A percentile compares a stretch with the other conserved stretches of the same genome.
Conservation (phyloP, 2,113 vertebrate genomes). For the rabbit (Oryctolagus cuniculus) region mOryCun1.1 NC_091433.1:124145001-124145500, state of each 20-base stretch:
- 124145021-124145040: background rate
- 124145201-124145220: background rate
- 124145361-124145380: background rate
- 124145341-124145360: background rate
- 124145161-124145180: constrained; percentile 37
- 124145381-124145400: background rate
- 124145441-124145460: background rate
- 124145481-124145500: background rate
- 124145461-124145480: background rate
- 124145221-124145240: background rate
- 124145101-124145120: background rate
- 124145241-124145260: background rate
- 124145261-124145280: background rate
- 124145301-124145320: background rate
- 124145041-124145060: background rate
- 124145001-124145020: background rate
- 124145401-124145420: background rate
- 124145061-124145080: background rate
- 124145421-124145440: background rate
- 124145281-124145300: background rate
- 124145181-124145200: background rate
- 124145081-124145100: background rate
- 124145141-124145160: background rate
- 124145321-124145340: background rate
- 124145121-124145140: background rate